Evolutionary conservation across 1,140 invertebrate genomes (phyloP).

Genomic region (Zeugodacus cucurbitae): DNA sequence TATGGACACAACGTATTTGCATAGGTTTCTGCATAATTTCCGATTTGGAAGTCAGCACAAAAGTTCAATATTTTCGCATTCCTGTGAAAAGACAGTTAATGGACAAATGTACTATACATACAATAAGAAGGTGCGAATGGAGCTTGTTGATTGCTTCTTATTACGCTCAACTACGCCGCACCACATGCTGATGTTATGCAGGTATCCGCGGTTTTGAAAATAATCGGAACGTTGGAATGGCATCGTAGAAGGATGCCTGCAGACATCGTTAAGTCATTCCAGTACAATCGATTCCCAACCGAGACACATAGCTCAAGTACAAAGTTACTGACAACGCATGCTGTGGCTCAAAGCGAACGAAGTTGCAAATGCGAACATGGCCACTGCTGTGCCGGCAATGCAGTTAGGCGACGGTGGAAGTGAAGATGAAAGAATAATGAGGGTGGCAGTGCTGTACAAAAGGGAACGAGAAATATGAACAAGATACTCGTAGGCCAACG

Average conservation of each 20-base stretch:
- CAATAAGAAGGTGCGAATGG: conserved; percentile 18
- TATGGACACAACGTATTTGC: neutral
- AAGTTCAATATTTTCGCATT: neutral
- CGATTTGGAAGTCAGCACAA: neutral
- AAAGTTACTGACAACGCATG: neutral
- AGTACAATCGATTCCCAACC: conserved; percentile 23
- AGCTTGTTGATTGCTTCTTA: conserved; percentile 15
- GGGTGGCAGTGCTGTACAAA: neutral
- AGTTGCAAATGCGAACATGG: conserved; percentile 10
- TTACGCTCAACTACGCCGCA: neutral
- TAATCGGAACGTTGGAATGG: neutral
- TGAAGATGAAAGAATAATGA: neutral
- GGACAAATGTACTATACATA: neutral
- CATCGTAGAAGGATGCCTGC: neutral
- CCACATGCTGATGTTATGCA: neutral
- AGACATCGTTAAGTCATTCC: conserved; percentile 20
- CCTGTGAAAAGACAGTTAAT: neutral
- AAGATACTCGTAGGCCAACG: neutral
- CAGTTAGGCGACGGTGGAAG: neutral
- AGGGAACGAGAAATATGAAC: neutral
- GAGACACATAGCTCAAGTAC: neutral
- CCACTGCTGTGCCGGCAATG: neutral
- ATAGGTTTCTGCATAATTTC: neutral
- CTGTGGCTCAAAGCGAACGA: neutral
- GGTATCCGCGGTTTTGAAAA: neutral